Percentiles rank a stretch among this genome's conserved stretches.
These are phyloP conservation scores for Melanotaenia parkinsoni DNA, from an alignment of 2,797 vertebrate genomes.

Conservation along the genomic window DNA sequence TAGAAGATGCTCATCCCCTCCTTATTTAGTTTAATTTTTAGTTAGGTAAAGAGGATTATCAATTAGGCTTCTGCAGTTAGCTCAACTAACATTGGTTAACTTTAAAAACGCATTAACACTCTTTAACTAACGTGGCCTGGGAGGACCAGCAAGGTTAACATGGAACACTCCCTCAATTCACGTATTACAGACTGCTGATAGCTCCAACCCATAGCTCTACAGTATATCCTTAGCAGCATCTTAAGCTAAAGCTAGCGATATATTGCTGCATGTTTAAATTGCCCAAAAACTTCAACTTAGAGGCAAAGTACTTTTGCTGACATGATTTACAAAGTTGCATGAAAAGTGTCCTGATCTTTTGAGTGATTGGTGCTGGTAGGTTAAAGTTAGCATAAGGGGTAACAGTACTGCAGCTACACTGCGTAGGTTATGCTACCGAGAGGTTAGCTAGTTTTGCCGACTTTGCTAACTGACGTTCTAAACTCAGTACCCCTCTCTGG, in stretches of 20 bases:
- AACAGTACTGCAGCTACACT: constrained; percentile 25
- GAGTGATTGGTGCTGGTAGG: not conserved
- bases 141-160: constrained; percentile 34
- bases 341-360: constrained; percentile 8
- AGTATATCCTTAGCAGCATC: not conserved
- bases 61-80: not conserved
- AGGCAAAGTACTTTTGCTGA: not conserved
- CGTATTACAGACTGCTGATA: not conserved
- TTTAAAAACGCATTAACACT: not conserved
- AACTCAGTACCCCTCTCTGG: no score
- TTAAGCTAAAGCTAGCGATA: constrained; percentile 34
- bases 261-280: not conserved
- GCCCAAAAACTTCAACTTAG: not conserved
- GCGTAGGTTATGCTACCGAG: constrained; percentile 25
- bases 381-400: constrained; percentile 11
- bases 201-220: not conserved
- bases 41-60: not conserved
- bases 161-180: constrained; percentile 33
- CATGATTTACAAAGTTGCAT: not conserved
- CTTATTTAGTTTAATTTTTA: not conserved
- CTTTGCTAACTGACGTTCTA: not conserved
- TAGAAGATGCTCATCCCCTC: not conserved
- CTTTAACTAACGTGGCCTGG: not conserved
- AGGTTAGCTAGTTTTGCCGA: constrained; percentile 37
- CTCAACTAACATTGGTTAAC: not conserved